Evolutionary conservation across 92 coral and sea anemone genomes (phyloP).

Genomic region (Zoanthus solanderi): DNA sequence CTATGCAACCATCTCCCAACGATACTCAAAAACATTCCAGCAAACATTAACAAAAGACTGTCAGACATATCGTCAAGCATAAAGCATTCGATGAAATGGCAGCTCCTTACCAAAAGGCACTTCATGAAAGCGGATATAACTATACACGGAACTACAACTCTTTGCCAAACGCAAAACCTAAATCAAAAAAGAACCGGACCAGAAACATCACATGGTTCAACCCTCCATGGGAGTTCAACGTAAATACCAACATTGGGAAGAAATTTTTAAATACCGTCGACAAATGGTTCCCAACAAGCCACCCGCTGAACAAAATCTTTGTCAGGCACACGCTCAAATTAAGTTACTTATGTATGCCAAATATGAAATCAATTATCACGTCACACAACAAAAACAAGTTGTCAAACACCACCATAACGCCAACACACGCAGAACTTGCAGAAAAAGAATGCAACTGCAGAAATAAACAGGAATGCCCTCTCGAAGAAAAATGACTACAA

Average conservation of each 20-base stretch:
- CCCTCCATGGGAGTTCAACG: background rate
- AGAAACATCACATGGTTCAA: conserved; percentile 1
- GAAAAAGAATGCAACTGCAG: no score
- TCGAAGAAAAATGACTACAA: no score
- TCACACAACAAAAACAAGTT: no score
- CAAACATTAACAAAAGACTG: background rate
- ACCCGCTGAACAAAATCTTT: no score
- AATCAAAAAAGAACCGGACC: background rate
- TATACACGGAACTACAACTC: background rate
- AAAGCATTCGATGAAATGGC: background rate
- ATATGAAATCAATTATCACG: no score
- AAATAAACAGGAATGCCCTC: no score
- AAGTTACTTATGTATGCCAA: no score
- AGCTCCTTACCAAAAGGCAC: background rate
- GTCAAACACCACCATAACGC: no score
- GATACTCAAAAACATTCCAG: background rate
- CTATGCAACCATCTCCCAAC: background rate
- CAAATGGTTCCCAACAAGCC: background rate
- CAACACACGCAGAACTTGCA: no score
- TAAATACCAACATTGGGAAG: background rate
- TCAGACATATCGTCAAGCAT: background rate
- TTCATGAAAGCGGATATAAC: background rate
- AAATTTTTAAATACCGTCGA: background rate
- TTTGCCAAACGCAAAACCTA: background rate
- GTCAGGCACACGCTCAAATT: no score